Evolutionary conservation across 2,888 invertebrate genomes (phyloP).

Genomic region (Cerastoderma edule): DNA sequence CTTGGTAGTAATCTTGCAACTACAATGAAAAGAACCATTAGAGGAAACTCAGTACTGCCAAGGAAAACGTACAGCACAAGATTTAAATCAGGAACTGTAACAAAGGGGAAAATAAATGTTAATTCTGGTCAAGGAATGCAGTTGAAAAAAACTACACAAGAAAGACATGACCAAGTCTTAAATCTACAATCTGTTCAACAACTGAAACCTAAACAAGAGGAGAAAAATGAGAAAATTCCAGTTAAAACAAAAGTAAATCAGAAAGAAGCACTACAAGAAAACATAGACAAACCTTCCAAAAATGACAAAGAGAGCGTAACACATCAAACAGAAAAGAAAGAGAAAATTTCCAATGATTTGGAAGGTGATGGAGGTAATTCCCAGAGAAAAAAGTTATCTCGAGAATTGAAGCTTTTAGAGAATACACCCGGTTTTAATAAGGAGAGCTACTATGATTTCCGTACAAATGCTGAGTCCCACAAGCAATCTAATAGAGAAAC

Average conservation of each 20-base stretch:
- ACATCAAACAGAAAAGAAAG: neutral
- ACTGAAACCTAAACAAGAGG: neutral
- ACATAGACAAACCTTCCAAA: constrained; percentile 4
- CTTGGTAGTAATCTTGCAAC: constrained; percentile 14
- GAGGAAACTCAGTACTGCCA: constrained; percentile 16
- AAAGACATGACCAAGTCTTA: no score
- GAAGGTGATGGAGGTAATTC: neutral
- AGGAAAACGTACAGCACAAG: constrained; percentile 30
- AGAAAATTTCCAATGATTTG: neutral
- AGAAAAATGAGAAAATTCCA: neutral
- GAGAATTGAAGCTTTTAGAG: constrained; percentile 37
- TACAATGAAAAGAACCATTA: constrained; percentile 36
- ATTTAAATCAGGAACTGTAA: constrained; percentile 19
- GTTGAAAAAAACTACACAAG: neutral
- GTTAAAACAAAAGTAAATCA: neutral
- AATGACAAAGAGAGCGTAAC: no score
- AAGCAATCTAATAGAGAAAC: no score
- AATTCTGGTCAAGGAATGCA: neutral
- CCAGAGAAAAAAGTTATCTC: constrained; percentile 14
- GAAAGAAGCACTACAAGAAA: neutral
- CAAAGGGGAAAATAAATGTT: neutral
- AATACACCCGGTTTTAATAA: constrained; percentile 43
- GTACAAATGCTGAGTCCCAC: neutral
- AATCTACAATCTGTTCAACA: no score
- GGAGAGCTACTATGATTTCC: constrained; percentile 1